phyloP scores from a whole-genome alignment of 2,888 invertebrate species.

The Camptogramma bilineatum region DNA sequence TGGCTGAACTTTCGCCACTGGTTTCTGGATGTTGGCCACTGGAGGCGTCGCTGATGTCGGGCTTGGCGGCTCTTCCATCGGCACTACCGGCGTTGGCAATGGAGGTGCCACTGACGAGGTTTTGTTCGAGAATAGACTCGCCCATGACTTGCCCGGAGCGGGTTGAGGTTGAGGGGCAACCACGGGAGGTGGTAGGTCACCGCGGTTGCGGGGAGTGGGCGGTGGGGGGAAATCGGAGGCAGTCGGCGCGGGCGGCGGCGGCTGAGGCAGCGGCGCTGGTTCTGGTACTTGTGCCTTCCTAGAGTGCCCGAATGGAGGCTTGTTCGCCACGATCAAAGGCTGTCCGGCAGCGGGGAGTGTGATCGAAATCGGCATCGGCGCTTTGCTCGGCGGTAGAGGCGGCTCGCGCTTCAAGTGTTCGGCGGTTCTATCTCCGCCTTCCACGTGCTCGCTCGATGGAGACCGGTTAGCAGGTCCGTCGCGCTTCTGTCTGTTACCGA shows the following conservation, averaged over 20 bases:
- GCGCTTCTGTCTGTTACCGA: conserved; percentile 78
- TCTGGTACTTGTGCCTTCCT: conserved; percentile 68
- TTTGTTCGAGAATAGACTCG: conserved; percentile 86
- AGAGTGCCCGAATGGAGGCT: conserved; percentile 78
- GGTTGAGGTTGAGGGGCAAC: conserved; percentile 71
- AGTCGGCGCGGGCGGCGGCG: conserved; percentile 77
- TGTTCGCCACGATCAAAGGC: conserved; percentile 80
- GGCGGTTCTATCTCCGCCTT: conserved; percentile 56
- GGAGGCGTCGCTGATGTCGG: conserved; percentile 63
- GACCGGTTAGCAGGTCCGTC: conserved; percentile 72
- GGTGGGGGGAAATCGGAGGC: conserved; percentile 83
- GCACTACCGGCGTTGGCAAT: conserved; percentile 40
- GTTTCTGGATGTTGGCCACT: conserved; percentile 75
- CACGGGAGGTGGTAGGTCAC: conserved; percentile 68
- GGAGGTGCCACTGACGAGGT: conserved; percentile 47
- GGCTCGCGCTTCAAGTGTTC: conserved; percentile 73
- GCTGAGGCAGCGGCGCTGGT: conserved; percentile 69
- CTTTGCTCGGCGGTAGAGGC: conserved; percentile 76
- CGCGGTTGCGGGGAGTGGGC: conserved; percentile 75
- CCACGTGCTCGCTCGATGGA: conserved; percentile 67
- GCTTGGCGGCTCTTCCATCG: conserved; percentile 66
- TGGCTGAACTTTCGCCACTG: conserved; percentile 87
- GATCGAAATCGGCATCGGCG: conserved; percentile 81
- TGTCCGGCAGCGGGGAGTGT: conserved; percentile 75
- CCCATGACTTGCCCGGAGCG: conserved; percentile 87